Evolutionary conservation across 2,113 vertebrate species (phyloP), one percentile per base, ranked within the genome.

Genomic region (Caloenas nicobarica): DNA sequence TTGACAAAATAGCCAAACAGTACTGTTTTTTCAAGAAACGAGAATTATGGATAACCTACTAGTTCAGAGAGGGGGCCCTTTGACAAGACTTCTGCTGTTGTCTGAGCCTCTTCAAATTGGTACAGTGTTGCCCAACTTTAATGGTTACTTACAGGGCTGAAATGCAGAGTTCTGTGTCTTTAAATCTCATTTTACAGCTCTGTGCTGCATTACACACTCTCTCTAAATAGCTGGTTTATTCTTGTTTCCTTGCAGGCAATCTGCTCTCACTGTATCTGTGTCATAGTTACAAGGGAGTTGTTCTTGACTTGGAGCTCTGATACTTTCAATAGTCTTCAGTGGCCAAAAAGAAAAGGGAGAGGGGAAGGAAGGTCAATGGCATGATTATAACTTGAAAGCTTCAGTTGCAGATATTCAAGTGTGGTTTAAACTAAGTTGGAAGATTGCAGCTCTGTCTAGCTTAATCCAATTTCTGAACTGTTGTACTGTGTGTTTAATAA

Each of bases 181-280:
- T 97, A 96, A 97, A 76, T 93, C 44, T 62, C 36, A 48, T 84
- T 94, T 92, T 87, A 81, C 77, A 80, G 73, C 85, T 85, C 81
- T 0, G 40, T 8, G 5, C 73, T 91, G 56, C 73, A 51, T 96
- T 97, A 84, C 84, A 87, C 94, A 95, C 93, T 79, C 88, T 89
- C 93, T 95, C 77, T 94, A 97, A 96, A 96, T 96, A 97, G 95
- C 86, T 8, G 38, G 83, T 93, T 97, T 96, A 95, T 96, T 97
- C 96, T 95, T 81, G 91, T 89, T 96, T 87, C 92, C 86, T 95
- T 91, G 83, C 82, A 92, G 93, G 73, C 96, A 97, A 92, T 96
- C 93, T 96, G 96, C 91, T 96, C 91, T 79, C 50, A 15, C 86
- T 93, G 16, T 87, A 94, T 95, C 88, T 23, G 13, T 79, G 73